Conservation (phyloP, 2,888 invertebrate species). For the Gymnocheta viridis region DNA sequence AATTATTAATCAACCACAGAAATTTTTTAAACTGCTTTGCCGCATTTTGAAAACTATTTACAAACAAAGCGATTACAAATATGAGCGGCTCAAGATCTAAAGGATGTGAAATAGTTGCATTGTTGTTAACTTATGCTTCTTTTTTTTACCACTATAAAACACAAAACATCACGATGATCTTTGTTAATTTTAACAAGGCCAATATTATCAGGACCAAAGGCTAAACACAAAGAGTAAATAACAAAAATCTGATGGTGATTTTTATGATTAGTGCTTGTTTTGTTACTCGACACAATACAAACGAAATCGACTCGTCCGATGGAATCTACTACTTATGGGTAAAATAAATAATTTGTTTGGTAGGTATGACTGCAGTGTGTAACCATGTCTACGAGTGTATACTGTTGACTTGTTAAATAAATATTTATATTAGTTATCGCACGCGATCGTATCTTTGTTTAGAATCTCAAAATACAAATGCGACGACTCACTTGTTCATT, state of each 20-base stretch:
- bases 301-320: background rate
- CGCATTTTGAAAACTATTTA: background rate
- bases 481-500: constrained; percentile 7
- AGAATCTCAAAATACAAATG: constrained; percentile 42
- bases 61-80: constrained; percentile 5
- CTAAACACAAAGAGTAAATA: constrained; percentile 30
- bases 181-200: constrained; percentile 57
- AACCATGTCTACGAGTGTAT: background rate
- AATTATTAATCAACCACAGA: background rate
- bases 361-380: constrained; percentile 15
- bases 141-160: constrained; percentile 20
- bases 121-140: constrained; percentile 37
- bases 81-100: constrained; percentile 40
- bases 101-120: constrained; percentile 37
- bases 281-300: constrained; percentile 37
- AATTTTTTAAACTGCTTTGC: background rate
- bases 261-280: constrained; percentile 39
- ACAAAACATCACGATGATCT: constrained; percentile 7
- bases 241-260: constrained; percentile 31
- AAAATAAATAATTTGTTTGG: constrained; percentile 32
- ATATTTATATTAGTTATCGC: constrained; percentile 60
- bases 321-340: background rate
- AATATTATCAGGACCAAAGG: constrained; percentile 58
- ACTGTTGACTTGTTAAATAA: constrained; percentile 54
- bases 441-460: constrained; percentile 53